Percentiles rank a stretch among this genome's conserved stretches.
These are phyloP conservation scores for Eudasyphora cyanicolor DNA, from an alignment of 2,888 invertebrate species.

Conservation along the genomic window DNA sequence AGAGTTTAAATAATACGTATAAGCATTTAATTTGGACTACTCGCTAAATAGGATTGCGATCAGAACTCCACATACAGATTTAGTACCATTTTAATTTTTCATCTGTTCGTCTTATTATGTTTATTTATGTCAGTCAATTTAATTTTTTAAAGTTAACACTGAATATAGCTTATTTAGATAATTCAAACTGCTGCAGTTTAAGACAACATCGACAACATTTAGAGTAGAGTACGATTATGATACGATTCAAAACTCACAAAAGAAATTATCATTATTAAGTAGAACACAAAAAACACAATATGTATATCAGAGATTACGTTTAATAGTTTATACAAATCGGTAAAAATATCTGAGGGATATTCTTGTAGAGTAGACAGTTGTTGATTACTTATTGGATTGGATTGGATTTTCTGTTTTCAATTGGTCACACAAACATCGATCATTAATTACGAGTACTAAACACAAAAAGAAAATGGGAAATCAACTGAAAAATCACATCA, in stretches of 20 bases:
- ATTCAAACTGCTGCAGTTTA: not conserved
- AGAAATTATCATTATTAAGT: not conserved
- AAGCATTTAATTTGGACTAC: not conserved
- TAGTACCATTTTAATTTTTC: not conserved
- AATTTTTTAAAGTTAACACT: not conserved
- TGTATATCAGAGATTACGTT: constrained; percentile 3
- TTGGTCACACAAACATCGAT: constrained; percentile 17
- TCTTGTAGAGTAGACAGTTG: not conserved
- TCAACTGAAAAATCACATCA: constrained; percentile 53
- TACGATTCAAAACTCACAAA: constrained; percentile 10
- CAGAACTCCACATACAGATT: not conserved
- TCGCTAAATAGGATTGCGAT: not conserved
- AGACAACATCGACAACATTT: constrained; percentile 4
- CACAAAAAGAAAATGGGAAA: constrained; percentile 32
- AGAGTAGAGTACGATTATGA: not conserved
- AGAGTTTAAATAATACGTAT: too few species aligned
- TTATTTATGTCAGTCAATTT: too few species aligned
- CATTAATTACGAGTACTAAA: constrained; percentile 34
- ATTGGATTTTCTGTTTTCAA: not conserved
- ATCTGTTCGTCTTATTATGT: not conserved
- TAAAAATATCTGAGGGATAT: not conserved
- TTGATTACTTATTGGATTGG: not conserved
- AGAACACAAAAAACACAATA: constrained; percentile 16
- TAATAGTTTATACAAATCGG: constrained; percentile 1
- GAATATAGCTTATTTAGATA: not conserved